Percentiles rank a stretch among this genome's conserved stretches.
Conservation (phyloP, 1,140 invertebrate species). For the Tribolium madens region DNA sequence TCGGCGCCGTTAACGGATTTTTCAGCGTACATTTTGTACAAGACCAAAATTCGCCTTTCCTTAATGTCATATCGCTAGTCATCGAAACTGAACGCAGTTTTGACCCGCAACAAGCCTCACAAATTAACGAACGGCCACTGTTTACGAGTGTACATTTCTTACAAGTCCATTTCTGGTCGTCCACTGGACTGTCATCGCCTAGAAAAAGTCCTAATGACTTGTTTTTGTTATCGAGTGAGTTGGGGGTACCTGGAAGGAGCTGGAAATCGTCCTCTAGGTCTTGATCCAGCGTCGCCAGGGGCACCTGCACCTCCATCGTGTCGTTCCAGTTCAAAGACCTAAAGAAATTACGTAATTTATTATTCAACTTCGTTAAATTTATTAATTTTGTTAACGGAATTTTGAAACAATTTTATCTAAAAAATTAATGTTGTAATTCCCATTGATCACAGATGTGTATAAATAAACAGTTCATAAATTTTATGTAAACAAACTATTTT, state of each 20-base stretch:
- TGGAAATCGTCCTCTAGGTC: constrained; percentile 69
- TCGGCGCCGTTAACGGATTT: constrained; percentile 78
- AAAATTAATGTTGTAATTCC: too few species aligned
- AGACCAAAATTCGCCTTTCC: constrained; percentile 83
- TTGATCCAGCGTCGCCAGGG: constrained; percentile 66
- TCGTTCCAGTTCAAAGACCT: constrained; percentile 61
- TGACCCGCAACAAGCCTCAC: constrained; percentile 86
- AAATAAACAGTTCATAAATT: too few species aligned
- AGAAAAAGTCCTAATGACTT: background rate
- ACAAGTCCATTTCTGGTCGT: constrained; percentile 82
- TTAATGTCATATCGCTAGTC: constrained; percentile 75
- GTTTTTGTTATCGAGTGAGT: background rate
- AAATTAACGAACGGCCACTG: constrained; percentile 74
- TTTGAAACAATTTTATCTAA: too few species aligned
- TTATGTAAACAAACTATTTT: too few species aligned
- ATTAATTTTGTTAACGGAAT: too few species aligned
- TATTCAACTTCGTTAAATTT: too few species aligned
- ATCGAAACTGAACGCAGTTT: constrained; percentile 77
- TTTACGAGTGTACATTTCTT: constrained; percentile 90
- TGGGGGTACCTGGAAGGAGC: constrained; percentile 62
- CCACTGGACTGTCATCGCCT: constrained; percentile 43
- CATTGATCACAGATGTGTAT: too few species aligned
- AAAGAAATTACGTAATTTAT: constrained; percentile 11
- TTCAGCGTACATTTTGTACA: constrained; percentile 84
- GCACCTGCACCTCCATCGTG: constrained; percentile 58